phyloP scores from a whole-genome alignment of 2,113 vertebrate species.

The Phrynosoma blainvillii region DNA sequence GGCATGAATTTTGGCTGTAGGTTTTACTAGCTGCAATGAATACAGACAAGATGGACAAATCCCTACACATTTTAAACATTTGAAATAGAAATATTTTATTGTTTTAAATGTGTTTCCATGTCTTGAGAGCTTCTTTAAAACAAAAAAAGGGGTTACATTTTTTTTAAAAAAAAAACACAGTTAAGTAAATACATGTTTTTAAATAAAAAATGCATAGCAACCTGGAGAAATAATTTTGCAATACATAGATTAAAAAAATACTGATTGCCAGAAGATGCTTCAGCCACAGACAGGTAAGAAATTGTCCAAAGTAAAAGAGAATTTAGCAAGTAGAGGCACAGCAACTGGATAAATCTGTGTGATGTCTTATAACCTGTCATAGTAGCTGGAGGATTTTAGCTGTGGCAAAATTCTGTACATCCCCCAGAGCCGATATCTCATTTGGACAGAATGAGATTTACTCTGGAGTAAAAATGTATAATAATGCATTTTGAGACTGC shows the following conservation, averaged over 20 bases:
- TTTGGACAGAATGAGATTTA: background rate
- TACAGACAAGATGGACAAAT: slow-evolving; percentile 23
- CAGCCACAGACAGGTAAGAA: slow-evolving; percentile 51
- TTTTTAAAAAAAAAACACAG: too few relatives aligned
- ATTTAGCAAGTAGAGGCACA: slow-evolving; percentile 36
- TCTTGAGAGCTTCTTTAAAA: background rate
- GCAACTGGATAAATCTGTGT: slow-evolving; percentile 49
- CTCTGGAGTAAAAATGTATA: background rate
- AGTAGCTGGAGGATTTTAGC: slow-evolving; percentile 23
- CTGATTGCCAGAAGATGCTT: slow-evolving; percentile 53
- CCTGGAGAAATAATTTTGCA: slow-evolving; percentile 58
- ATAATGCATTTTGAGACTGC: background rate
- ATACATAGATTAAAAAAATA: slow-evolving; percentile 47
- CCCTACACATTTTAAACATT: slow-evolving; percentile 29
- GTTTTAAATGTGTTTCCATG: slow-evolving; percentile 48
- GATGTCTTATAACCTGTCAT: background rate
- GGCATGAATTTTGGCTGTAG: background rate
- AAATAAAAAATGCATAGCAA: background rate
- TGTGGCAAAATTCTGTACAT: slow-evolving; percentile 24
- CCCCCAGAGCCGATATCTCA: background rate
- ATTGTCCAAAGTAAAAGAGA: slow-evolving; percentile 41
- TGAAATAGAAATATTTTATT: slow-evolving; percentile 12
- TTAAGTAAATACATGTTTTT: background rate
- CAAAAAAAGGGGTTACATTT: slow-evolving; percentile 29
- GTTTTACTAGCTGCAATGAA: slow-evolving; percentile 33